These are phyloP conservation scores for Falco columbarius DNA, from an alignment of 2,797 vertebrate species.

Conservation along the genomic window DNA sequence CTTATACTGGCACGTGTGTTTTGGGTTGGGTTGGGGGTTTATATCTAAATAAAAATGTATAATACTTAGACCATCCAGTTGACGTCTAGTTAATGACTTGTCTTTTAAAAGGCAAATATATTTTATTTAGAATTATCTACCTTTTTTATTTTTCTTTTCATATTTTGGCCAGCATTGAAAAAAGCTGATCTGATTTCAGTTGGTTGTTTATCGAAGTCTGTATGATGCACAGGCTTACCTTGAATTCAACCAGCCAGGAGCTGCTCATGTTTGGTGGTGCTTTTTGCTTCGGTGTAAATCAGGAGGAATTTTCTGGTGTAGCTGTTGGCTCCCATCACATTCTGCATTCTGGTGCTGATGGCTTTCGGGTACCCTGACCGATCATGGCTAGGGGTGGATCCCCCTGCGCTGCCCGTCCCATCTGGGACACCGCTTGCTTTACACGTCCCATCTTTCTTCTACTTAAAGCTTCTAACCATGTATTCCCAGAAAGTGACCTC, in stretches of 20 bases:
- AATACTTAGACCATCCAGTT: background rate
- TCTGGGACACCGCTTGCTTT: background rate
- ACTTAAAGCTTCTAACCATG: background rate
- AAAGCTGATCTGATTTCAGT: background rate
- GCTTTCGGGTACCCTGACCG: background rate
- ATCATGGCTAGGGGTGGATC: background rate
- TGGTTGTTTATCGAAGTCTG: background rate
- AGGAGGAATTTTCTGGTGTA: background rate
- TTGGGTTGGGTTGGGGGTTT: background rate
- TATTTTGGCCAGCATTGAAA: background rate
- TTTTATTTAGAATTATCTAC: background rate
- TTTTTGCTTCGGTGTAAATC: background rate
- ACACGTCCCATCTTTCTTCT: background rate
- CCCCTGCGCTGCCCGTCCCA: background rate
- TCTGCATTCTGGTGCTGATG: fast-evolving
- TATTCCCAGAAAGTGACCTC: background rate
- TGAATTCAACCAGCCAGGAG: background rate
- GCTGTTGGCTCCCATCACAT: background rate
- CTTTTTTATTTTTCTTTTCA: too few species aligned
- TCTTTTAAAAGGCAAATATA: background rate
- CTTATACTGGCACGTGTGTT: background rate
- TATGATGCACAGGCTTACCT: background rate
- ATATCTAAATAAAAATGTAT: background rate
- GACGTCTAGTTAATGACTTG: background rate
- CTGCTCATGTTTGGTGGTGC: background rate